phyloP scores from a whole-genome alignment of 2,113 vertebrate species.

The Motacilla tschutschensis region DNA sequence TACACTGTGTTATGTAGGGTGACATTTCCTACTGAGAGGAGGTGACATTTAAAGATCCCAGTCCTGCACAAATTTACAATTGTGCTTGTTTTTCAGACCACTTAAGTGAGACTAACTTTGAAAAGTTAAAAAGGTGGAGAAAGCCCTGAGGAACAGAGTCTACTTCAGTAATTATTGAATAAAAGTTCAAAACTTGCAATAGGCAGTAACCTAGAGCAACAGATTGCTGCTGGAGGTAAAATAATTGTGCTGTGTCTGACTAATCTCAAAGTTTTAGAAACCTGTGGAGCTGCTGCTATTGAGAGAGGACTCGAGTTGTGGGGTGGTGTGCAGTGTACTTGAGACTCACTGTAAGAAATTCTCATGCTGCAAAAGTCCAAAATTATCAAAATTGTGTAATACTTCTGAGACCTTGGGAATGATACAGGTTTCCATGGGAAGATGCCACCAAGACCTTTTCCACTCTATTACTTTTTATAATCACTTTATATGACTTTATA shows the following conservation, averaged over 20 bases:
- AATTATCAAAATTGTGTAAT: not conserved
- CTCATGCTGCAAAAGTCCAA: not conserved
- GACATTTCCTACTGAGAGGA: conserved; percentile 6
- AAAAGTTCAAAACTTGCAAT: not conserved
- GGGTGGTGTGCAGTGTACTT: not conserved
- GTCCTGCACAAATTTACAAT: conserved; percentile 9
- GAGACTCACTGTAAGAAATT: not conserved
- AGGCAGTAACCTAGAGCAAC: not conserved
- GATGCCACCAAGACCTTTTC: not conserved
- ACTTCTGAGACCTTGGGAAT: not conserved
- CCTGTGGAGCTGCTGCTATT: not conserved
- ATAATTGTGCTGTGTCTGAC: not conserved
- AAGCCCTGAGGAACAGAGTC: not conserved
- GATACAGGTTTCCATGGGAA: accelerated
- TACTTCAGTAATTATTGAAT: conserved; percentile 1
- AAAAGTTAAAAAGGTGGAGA: not conserved
- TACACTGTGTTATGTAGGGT: not conserved
- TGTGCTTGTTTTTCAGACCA: not conserved
- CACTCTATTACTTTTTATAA: not conserved
- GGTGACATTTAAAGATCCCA: conserved; percentile 16
- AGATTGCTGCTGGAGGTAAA: not conserved
- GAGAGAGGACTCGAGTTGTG: accelerated
- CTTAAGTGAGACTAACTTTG: conserved; percentile 6
- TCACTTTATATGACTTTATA: not conserved
- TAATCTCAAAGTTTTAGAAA: not conserved